These are phyloP conservation scores for Palythoa grandis DNA, from an alignment of 92 coral and sea anemone species.

Conservation along the genomic window DNA sequence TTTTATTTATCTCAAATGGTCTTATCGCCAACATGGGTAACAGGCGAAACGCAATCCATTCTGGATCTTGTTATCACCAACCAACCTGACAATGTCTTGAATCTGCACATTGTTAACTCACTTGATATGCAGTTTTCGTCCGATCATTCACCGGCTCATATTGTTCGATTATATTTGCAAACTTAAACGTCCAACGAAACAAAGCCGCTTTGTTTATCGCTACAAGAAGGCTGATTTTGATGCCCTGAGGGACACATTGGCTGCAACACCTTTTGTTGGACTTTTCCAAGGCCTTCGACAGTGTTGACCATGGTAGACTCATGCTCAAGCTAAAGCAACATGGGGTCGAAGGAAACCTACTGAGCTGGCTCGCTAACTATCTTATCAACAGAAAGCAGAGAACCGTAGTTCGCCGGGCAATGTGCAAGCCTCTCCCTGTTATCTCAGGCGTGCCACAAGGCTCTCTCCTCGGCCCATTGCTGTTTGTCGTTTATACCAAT, in stretches of 20 bases:
- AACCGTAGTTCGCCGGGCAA: background rate
- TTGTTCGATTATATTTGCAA: slow-evolving; percentile 35
- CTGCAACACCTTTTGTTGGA: background rate
- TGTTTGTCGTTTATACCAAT: slow-evolving; percentile 1
- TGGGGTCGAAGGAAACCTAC: background rate
- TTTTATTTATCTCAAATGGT: slow-evolving; percentile 23
- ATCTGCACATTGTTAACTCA: slow-evolving; percentile 41
- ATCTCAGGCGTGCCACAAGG: background rate
- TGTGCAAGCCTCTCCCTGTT: too few species aligned
- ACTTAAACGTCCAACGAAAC: slow-evolving; percentile 31
- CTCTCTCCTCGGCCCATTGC: slow-evolving; percentile 1
- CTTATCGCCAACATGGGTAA: slow-evolving; percentile 6
- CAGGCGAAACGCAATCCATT: slow-evolving; percentile 23
- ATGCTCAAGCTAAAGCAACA: background rate
- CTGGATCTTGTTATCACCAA: slow-evolving; percentile 37
- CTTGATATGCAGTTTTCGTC: slow-evolving; percentile 43
- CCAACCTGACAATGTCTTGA: slow-evolving; percentile 26
- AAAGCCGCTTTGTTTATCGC: slow-evolving; percentile 19
- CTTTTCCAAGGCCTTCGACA: slow-evolving; percentile 7
- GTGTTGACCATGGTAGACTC: background rate
- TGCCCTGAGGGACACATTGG: slow-evolving; percentile 34
- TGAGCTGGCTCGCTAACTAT: background rate
- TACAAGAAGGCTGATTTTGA: slow-evolving; percentile 45
- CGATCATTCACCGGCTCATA: slow-evolving; percentile 37
- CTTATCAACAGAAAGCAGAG: background rate